Percentiles rank a stretch among this genome's conserved stretches.
Conservation (phyloP, 2,113 vertebrate species). For the Synodontis membranacea region DNA sequence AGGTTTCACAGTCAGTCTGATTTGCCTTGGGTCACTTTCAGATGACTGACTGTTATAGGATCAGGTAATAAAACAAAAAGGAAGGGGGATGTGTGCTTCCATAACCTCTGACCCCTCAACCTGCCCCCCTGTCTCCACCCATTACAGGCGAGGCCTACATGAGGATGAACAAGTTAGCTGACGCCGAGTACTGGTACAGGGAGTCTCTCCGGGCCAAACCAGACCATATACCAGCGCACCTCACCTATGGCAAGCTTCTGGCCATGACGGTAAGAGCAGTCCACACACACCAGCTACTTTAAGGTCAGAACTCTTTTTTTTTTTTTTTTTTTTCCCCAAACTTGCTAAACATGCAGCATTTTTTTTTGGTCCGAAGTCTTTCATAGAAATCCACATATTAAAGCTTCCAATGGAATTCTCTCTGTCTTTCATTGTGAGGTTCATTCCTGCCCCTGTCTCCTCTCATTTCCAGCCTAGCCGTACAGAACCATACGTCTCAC, state of each 20-base stretch:
- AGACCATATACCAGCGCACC: slow-evolving; percentile 95
- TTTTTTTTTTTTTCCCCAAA: background rate
- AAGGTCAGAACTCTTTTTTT: background rate
- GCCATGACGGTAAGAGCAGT: slow-evolving; percentile 84
- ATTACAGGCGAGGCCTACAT: slow-evolving; percentile 92
- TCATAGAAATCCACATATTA: slow-evolving; percentile 23
- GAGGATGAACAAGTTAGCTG: slow-evolving; percentile 84
- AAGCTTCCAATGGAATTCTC: background rate
- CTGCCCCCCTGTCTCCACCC: slow-evolving; percentile 48
- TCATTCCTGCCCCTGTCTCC: slow-evolving; percentile 28
- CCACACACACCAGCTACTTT: background rate
- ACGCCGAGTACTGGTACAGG: slow-evolving; percentile 91
- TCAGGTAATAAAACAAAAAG: slow-evolving; percentile 49
- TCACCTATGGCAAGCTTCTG: slow-evolving; percentile 94
- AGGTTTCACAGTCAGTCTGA: slow-evolving; percentile 30
- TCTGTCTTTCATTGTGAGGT: slow-evolving; percentile 2
- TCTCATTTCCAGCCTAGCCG: slow-evolving; percentile 35
- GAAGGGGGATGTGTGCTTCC: slow-evolving; percentile 50
- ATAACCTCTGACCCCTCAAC: slow-evolving; percentile 61
- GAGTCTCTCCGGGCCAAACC: slow-evolving; percentile 91
- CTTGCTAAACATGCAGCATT: background rate
- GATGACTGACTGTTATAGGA: slow-evolving; percentile 44
- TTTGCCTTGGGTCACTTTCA: slow-evolving; percentile 33
- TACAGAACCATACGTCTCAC: slow-evolving; percentile 11
- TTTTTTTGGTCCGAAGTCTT: background rate